Base-by-base conservation (phyloP, 2,797 vertebrate genomes). In the Characodon lateralis region DNA sequence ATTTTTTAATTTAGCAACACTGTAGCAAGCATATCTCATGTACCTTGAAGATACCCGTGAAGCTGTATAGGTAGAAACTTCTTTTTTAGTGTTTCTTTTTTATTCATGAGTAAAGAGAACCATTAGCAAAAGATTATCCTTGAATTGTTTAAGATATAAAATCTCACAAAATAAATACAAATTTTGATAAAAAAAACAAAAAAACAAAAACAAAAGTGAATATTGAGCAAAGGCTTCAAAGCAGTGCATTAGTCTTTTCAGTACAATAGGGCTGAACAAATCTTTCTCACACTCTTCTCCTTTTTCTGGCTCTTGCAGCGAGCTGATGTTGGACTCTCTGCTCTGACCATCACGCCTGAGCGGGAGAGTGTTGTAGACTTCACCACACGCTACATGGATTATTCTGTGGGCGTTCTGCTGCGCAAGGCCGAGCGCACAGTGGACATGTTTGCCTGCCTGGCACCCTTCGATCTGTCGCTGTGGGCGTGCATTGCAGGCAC, bases 401-500 rank as follows among this genome's bases (percentile, higher is more conserved):
- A 99, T 92, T 99, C 98, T 0, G 98, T 99, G 88, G 98, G 98
- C 0, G 97, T 99, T 75, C 95, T 99, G 58, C 96, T 99, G 77
- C 96, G 96, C 83, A 98, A 99, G 91, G 98, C 98, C 0, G 98
- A 99, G 77, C 98, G 97, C 93, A 99, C 98, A 0, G 95, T 99
- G 93, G 98, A 99, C 93, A 99, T 99, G 97, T 99, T 99, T 89
- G 97, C 98, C 83, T 99, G 98, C 87, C 93, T 99, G 85, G 98
- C 98, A 1, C 98, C 98, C 0, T 99, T 99, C 73, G 98, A 99
- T 92, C 96, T 99, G 39, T 99, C 98, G 0, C 94, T 99, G 74
- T 99, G 98, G 98, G 98, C 98, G 1, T 99, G 98, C 92, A 99
- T 99, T 75, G 98, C 98, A 46, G 98, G 98, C 89, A 99, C 98